Base-by-base conservation (phyloP, 2,113 vertebrate genomes). In the Ameiurus melas region DNA sequence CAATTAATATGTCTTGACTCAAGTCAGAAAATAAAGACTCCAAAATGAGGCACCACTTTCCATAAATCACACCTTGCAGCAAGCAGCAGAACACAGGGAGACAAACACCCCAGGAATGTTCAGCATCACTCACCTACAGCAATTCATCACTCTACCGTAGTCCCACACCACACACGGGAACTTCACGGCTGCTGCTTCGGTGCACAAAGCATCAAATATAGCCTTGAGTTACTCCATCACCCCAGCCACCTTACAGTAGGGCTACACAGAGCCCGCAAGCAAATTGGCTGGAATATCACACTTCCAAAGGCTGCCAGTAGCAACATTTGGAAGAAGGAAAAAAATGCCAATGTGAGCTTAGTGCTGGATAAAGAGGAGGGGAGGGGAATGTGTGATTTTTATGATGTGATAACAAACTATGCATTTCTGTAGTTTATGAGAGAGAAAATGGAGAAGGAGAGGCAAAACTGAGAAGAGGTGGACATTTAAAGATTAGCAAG, bases 91-190 rank as follows among this genome's bases (percentile, higher is more conserved):
- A 36, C 39, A 60, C 58, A 78, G 57, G 22, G 53, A 78, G 12
- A 85, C 14, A 57, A 73, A 68, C 80, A 82, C 9, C 30, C 12
- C 55, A 39, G 36, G 36, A 79, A 83, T 62, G 80, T 27, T 27
- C 30, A 47, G 60, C 12, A 85, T 84, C 55, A 96, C 96, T 96
- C 92, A 97, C 96, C 96, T 94, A 47, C 96, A 92, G 62, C 96
- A 96, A 94, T 95, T 96, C 95, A 96, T 97, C 93, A 91, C 94
- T 88, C 87, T 89, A 27, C 92, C 87, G 47, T 88, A 89, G 86
- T 93, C 90, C 92, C 5, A 14, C 86, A 79, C 57, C 13, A 70
- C 62, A 30, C 53, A 85, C 60, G 5, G 73, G 33, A 68, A 88
- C 82, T 87, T 36, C 58, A 3, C 30, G 14, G 20, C 71, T 89